Conservation (phyloP, 2,888 invertebrate species). For the Drosophila multiciliata region DNA sequence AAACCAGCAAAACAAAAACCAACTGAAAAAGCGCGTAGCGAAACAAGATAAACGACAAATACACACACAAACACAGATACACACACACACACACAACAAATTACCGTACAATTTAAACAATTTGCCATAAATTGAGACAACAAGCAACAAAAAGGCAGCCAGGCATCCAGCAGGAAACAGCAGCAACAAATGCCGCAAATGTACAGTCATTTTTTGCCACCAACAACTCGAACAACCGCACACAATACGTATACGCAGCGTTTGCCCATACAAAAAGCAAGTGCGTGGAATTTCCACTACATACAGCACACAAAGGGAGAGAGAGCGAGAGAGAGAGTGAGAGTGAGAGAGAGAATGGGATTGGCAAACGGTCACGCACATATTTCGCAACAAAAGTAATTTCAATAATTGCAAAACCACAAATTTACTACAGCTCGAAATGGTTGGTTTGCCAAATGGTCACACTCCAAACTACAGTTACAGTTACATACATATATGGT, state of each 20-base stretch:
- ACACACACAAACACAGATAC: conserved; percentile 19
- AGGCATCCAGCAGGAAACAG: conserved; percentile 27
- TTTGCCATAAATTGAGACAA: conserved; percentile 82
- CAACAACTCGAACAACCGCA: conserved; percentile 51
- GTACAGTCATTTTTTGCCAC: conserved; percentile 77
- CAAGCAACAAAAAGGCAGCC: conserved; percentile 73
- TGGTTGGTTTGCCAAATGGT: conserved; percentile 60
- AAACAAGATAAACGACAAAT: conserved; percentile 54
- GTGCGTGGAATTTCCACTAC: conserved; percentile 71
- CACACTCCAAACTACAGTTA: conserved; percentile 43
- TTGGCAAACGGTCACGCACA: conserved; percentile 51
- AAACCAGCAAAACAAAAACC: conserved; percentile 55
- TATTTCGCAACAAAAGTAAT: conserved; percentile 76
- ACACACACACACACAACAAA: conserved; percentile 47
- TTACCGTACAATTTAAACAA: conserved; percentile 76
- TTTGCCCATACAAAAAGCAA: conserved; percentile 41
- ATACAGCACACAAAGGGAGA: conserved; percentile 7
- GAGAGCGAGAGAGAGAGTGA: not conserved
- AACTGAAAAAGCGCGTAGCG: conserved; percentile 54
- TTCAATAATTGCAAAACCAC: conserved; percentile 84
- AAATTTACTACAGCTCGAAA: conserved; percentile 83
- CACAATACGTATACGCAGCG: conserved; percentile 61
- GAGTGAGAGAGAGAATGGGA: not conserved
- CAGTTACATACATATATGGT: conserved; percentile 4
- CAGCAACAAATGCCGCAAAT: conserved; percentile 71